Evolutionary conservation across 1,140 invertebrate genomes (phyloP).

Genomic region (Schlechtendalia chinensis): DNA sequence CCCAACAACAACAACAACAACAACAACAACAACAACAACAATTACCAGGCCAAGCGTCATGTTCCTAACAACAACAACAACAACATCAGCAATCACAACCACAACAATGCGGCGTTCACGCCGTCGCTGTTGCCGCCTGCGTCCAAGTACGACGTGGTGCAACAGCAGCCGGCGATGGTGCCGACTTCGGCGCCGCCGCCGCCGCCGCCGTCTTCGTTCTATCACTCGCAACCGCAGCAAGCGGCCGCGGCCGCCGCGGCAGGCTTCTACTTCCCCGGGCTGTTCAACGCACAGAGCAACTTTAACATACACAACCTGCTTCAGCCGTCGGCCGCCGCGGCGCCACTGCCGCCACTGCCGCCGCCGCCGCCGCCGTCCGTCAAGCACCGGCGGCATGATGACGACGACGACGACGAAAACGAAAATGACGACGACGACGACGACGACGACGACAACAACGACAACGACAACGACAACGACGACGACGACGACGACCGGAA

Average conservation of each 20-base stretch:
- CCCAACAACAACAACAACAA: slow-evolving; percentile 55
- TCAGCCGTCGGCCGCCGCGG: not conserved
- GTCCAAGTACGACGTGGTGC: slow-evolving; percentile 60
- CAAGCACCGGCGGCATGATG: slow-evolving; percentile 35
- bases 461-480: slow-evolving; percentile 14
- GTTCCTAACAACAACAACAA: slow-evolving; percentile 51
- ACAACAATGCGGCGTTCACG: slow-evolving; percentile 59
- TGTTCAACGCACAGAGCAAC: slow-evolving; percentile 35
- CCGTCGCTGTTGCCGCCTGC: slow-evolving; percentile 60
- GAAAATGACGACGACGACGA: slow-evolving; percentile 7
- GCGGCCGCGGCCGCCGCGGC: not conserved
- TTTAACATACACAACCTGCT: slow-evolving; percentile 39
- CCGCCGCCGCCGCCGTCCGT: slow-evolving; percentile 7
- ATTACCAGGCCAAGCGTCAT: slow-evolving; percentile 54
- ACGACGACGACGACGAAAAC: not conserved
- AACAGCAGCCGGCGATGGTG: slow-evolving; percentile 58
- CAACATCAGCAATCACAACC: slow-evolving; percentile 56
- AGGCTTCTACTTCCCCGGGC: slow-evolving; percentile 9
- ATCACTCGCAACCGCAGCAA: not conserved
- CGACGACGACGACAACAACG: slow-evolving; percentile 36
- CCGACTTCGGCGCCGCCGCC: slow-evolving; percentile 56
- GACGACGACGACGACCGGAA: slow-evolving; percentile 5
- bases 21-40: slow-evolving; percentile 39
- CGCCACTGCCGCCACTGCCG: not conserved
- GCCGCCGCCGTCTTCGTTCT: not conserved